These are phyloP conservation scores for Prionchulus punctatus DNA, from an alignment of 2,888 invertebrate species.

Conservation along the genomic window DNA sequence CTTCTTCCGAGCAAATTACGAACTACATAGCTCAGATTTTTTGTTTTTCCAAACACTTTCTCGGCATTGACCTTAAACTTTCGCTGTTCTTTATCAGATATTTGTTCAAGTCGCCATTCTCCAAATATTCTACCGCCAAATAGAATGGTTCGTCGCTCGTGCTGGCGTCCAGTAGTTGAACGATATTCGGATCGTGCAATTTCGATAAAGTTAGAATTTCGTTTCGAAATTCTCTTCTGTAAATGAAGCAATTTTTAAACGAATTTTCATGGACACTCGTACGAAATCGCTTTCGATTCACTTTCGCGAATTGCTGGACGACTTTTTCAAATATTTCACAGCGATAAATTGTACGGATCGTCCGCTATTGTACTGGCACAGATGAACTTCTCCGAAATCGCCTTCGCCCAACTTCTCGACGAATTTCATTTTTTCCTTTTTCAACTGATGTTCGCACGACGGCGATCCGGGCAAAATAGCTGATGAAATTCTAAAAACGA, in stretches of 20 bases:
- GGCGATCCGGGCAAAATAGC: no score
- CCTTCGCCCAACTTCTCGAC: constrained; percentile 65
- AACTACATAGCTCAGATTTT: no score
- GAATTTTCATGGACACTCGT: no score
- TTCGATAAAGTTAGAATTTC: constrained; percentile 70
- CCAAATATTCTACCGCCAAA: constrained; percentile 70
- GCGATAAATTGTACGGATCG: constrained; percentile 61
- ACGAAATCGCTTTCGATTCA: no score
- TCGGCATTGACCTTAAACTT: neutral
- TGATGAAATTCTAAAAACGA: no score
- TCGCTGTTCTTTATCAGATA: constrained; percentile 45
- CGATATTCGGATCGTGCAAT: constrained; percentile 66
- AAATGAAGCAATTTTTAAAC: no score
- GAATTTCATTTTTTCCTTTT: no score
- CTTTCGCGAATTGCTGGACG: neutral
- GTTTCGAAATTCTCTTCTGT: constrained; percentile 65
- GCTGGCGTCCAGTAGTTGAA: constrained; percentile 62
- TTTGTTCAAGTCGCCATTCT: constrained; percentile 60
- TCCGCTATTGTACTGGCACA: neutral
- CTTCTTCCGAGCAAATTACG: no score
- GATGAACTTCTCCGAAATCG: constrained; percentile 60
- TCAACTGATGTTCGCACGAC: no score
- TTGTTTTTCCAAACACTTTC: no score
- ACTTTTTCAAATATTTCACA: constrained; percentile 50
- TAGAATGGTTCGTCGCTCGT: constrained; percentile 65